These are phyloP conservation scores for Pandemis cinnamomeana DNA, from an alignment of 2,888 invertebrate species.

Conservation along the genomic window DNA sequence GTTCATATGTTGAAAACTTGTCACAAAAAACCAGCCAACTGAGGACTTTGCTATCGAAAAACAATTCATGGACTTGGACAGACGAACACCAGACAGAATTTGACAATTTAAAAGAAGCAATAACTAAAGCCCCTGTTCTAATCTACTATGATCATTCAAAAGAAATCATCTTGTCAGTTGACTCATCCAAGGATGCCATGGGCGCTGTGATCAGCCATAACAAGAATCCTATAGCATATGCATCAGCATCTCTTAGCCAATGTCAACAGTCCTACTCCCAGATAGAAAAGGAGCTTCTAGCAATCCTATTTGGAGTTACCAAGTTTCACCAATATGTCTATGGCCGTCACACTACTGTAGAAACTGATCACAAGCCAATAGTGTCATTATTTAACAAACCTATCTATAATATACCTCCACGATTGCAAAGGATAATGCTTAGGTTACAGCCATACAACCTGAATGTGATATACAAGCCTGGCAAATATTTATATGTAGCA, in stretches of 20 bases:
- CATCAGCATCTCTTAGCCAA: conserved; percentile 22
- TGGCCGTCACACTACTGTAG: conserved; percentile 40
- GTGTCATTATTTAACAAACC: conserved; percentile 38
- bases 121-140: conserved; percentile 10
- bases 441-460: conserved; percentile 41
- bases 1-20: conserved; percentile 42
- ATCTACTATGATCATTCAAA: no score
- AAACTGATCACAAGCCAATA: conserved; percentile 44
- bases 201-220: conserved; percentile 21
- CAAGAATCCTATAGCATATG: conserved; percentile 1
- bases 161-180: neutral
- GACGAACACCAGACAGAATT: conserved; percentile 46
- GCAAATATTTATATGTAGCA: conserved; percentile 26
- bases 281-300: conserved; percentile 46
- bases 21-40: conserved; percentile 17
- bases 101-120: conserved; percentile 40
- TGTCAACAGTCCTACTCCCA: conserved; percentile 40
- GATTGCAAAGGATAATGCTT: conserved; percentile 43
- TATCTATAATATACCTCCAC: conserved; percentile 27
- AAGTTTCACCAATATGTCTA: conserved; percentile 46
- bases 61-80: conserved; percentile 49
- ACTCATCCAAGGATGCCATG: conserved; percentile 44
- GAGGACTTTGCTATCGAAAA: conserved; percentile 45
- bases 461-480: conserved; percentile 38
- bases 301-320: conserved; percentile 42